Percentiles rank a stretch among this genome's conserved stretches.
phyloP scores from a whole-genome alignment of 2,797 vertebrate species.

The Clarias laeviceps region DNA sequence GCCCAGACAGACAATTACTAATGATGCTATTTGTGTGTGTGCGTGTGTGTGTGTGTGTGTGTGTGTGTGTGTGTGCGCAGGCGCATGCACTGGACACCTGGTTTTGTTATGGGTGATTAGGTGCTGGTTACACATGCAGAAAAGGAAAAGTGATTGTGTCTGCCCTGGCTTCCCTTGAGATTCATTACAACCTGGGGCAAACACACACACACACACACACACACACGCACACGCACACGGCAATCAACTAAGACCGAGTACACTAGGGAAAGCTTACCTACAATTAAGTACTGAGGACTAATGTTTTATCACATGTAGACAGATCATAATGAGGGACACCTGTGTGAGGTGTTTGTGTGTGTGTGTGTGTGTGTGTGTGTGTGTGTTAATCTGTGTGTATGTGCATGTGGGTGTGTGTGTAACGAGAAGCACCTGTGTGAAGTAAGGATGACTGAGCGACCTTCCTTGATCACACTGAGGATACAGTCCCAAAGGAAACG shows the following conservation, averaged over 20 bases:
- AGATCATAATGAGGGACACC: conserved; percentile 29
- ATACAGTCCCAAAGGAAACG: conserved; percentile 97
- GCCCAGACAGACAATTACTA: conserved; percentile 21
- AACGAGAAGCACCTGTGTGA: conserved; percentile 85
- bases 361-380: conserved; percentile 14
- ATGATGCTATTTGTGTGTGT: conserved; percentile 29
- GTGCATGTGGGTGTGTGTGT: conserved; percentile 6
- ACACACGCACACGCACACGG: conserved; percentile 27
- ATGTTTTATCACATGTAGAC: conserved; percentile 35
- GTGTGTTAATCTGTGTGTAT: neutral
- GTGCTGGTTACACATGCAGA: conserved; percentile 58
- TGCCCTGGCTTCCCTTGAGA: conserved; percentile 13
- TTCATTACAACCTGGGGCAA: conserved; percentile 34
- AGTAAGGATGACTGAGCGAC: conserved; percentile 93
- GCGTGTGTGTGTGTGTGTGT: conserved; percentile 6
- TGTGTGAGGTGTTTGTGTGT: conserved; percentile 23
- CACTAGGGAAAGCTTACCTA: conserved; percentile 26
- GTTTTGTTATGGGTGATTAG: conserved; percentile 68
- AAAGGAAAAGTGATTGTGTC: conserved; percentile 41
- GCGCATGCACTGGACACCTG: conserved; percentile 63
- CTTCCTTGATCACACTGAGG: conserved; percentile 92
- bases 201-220: conserved; percentile 39
- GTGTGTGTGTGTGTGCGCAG: neutral
- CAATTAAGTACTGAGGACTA: conserved; percentile 35
- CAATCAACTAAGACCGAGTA: conserved; percentile 16